Base-by-base conservation (phyloP, 2,888 invertebrate species). In the Apoda limacodes region DNA sequence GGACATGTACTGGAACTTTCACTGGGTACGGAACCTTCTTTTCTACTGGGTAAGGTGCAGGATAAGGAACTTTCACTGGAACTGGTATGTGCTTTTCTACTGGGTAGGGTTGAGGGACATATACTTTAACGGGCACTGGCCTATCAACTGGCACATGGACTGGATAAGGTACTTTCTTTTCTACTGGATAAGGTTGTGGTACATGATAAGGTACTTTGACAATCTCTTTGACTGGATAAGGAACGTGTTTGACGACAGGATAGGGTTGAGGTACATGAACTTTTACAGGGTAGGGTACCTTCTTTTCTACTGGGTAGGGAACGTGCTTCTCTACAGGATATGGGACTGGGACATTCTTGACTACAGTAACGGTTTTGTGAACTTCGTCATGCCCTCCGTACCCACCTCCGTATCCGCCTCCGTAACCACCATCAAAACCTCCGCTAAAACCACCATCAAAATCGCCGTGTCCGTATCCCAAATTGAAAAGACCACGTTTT, bases 321-420 rank as follows among this genome's bases (percentile, higher is more conserved):
- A 89, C 82, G 48, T 83, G 86, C 46, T 85, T 88, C 51, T 88
- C 88, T 33, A 91, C 90, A 31, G 87, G 89, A 58, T 88, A 88
- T 24, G 88, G 88, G 24, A 84, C 85, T 17, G 88, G 85, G 27
- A 90, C 85, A 42, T 86, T 89, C 70, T 89, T 90, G 44, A 89
- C 84, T 14, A 92, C 85, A 7, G 90, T 90, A 41, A 89, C 61
- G 25, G 86, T 86, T 55, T 88, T 89, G 52, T 87, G 83, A 11
- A 82, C 64, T 45, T 87, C 84, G 32, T 83, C 82, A 40, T 83
- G 76, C 4, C 70, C 59, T 21, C 48, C 49, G 11, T 50, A 55
- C 27, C 44, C 51, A 13, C 55, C 52, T 21, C 64, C 66, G 10
- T 65, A 66, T 26, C 63, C 60, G 28, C 64, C 58, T 22, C 66